phyloP scores from a whole-genome alignment of 92 coral and sea anemone genomes.

The Pocillopora meandrina region DNA sequence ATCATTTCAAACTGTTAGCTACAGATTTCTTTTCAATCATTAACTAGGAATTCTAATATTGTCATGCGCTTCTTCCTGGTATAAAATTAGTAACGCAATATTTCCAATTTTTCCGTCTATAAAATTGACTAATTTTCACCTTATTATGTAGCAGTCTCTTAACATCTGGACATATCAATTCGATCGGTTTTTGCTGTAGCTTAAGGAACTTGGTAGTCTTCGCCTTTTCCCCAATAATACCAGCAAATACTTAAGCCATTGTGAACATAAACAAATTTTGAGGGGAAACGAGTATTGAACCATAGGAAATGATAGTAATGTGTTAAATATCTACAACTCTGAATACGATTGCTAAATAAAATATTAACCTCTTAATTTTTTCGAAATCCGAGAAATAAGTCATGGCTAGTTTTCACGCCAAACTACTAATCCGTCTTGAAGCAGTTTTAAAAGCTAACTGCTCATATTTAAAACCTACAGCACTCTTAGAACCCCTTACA shows the following conservation, averaged over 20 bases:
- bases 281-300: neutral
- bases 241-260: neutral
- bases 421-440: neutral
- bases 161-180: neutral
- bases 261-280: neutral
- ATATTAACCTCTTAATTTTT: neutral
- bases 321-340: conserved; percentile 16
- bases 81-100: too few species aligned
- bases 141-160: neutral
- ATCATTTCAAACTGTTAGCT: too few species aligned
- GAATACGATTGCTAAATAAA: neutral
- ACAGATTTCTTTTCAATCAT: too few species aligned
- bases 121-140: too few species aligned
- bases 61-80: too few species aligned
- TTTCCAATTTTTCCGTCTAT: too few species aligned
- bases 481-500: neutral
- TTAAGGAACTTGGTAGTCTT: neutral
- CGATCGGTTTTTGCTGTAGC: too few species aligned
- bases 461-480: neutral
- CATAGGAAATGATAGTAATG: neutral
- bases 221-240: neutral
- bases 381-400: neutral
- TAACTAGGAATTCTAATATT: too few species aligned
- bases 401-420: neutral
- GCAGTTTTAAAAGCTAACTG: neutral